Evolutionary conservation across 2,797 vertebrate species (phyloP).

Genomic region (Ara ararauna): DNA sequence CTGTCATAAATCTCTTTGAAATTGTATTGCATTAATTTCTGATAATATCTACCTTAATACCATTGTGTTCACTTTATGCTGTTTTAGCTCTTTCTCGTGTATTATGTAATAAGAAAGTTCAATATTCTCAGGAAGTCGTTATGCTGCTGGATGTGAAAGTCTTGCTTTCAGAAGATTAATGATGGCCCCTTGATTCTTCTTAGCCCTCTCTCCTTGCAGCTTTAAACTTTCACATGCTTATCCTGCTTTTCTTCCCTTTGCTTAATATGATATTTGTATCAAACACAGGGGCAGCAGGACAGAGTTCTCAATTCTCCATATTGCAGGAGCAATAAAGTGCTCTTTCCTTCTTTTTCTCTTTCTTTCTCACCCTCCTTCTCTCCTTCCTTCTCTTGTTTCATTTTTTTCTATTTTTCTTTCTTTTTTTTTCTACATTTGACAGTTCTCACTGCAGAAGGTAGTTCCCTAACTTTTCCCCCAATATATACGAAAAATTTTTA

Average conservation of each 20-base stretch:
- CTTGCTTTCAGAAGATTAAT: slow-evolving; percentile 67
- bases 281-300: neutral
- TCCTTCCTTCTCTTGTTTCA: too few relatives aligned
- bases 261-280: neutral
- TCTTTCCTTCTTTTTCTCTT: neutral
- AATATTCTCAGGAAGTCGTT: slow-evolving; percentile 55
- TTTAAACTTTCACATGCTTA: neutral
- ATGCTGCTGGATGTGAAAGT: slow-evolving; percentile 27
- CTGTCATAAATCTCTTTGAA: slow-evolving; percentile 67
- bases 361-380: too few relatives aligned
- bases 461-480: neutral
- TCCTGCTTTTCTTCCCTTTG: neutral
- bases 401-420: too few relatives aligned
- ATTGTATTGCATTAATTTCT: slow-evolving; percentile 73
- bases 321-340: neutral
- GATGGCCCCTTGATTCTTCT: slow-evolving; percentile 37
- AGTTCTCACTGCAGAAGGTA: neutral
- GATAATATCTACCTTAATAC: slow-evolving; percentile 54
- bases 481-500: neutral
- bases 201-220: neutral
- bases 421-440: neutral
- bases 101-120: slow-evolving; percentile 19
- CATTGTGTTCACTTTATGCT: slow-evolving; percentile 52
- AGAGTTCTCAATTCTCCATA: neutral
- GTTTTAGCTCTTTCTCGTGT: slow-evolving; percentile 37